A percentile compares a stretch with the other conserved stretches of the same genome.
These are phyloP conservation scores for Pogoniulus pusillus DNA, from an alignment of 2,797 vertebrate genomes.

Conservation along the genomic window DNA sequence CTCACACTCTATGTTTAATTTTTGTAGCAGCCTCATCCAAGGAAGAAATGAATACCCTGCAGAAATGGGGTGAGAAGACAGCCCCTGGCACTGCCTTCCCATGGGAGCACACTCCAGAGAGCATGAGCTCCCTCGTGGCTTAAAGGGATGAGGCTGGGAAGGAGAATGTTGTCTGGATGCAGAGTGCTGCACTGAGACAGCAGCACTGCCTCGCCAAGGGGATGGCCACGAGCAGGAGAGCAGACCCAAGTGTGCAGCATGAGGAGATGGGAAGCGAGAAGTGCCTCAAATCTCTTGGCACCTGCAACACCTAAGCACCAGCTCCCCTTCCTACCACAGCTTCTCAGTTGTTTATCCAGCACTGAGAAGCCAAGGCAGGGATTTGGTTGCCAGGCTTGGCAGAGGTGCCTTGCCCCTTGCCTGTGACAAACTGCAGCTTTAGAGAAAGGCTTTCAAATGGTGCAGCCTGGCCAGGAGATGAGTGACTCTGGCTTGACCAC, in stretches of 20 bases:
- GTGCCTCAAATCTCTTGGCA: rapidly evolving
- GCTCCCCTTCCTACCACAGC: not conserved
- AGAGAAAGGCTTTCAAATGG: rapidly evolving
- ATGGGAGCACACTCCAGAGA: rapidly evolving
- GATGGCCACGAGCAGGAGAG: rapidly evolving
- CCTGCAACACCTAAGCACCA: not conserved
- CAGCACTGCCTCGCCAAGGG: rapidly evolving
- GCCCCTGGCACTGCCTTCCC: not conserved
- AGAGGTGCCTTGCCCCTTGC: not conserved
- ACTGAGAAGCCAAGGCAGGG: not conserved
- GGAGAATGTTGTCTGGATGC: rapidly evolving
- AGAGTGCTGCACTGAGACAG: not conserved
- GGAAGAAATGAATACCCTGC: not conserved
- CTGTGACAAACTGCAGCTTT: rapidly evolving
- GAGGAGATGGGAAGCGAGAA: not conserved
- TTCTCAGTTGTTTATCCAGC: rapidly evolving
- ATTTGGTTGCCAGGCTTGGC: not conserved
- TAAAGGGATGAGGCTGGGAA: not conserved
- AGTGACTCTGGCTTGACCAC: not conserved
- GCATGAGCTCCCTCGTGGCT: rapidly evolving
- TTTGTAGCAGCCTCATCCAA: not conserved
- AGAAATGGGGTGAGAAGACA: rapidly evolving
- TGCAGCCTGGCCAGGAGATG: not conserved
- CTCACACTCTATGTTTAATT: rapidly evolving
- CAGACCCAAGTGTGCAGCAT: rapidly evolving